Base-by-base conservation (phyloP, 2,797 vertebrate genomes). In the Anabas testudineus region DNA sequence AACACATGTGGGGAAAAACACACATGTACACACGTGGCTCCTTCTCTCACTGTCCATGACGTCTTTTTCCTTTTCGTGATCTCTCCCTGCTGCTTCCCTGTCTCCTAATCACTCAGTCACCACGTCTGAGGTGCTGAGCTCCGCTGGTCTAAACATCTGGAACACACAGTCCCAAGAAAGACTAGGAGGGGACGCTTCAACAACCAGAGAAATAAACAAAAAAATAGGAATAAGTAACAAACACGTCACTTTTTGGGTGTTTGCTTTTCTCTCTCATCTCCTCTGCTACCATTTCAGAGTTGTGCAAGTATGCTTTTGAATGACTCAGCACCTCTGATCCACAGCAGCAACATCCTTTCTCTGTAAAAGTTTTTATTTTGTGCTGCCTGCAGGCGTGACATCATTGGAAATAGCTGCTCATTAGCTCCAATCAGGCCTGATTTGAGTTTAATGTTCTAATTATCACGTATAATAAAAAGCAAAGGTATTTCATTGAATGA, bases 1-100 rank as follows among this genome's bases (percentile, higher is more conserved):
- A 88, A 77, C 90, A 88, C 57, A 81, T 87, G 84, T 69, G 61
- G 59, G 59, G 45, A 74, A 72, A 22, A 73, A 78, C 68, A 83
- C 74, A 68, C 53, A 63, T 70, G 43, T 52, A 73, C 62, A 76
- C 24, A 48, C 42, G 60, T 61, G 42, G 64, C 55, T 53, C 14
- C 26, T 49, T 43, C 52, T 62, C 8, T 22, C 30, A 36, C 69
- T 71, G 65, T 39, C 42, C 32, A 12, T 42, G 41, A 36, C 49
- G 30, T 66, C 24, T 8, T n/a, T 32, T 32, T 57, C 67, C 9
- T 43, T 53, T 43, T n/a, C 15, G 43, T 26, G 4, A 43, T 53
- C 34, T 67, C 57, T 67, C 39, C 32, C 19, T 12, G 13, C 58
- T 39, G 41, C 8, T 4, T 36, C 56, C 22, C 36, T 42, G 34